Evolutionary conservation across 2,797 vertebrate species (phyloP), one percentile per base, ranked within the genome.

Genomic region (Betta splendens): DNA sequence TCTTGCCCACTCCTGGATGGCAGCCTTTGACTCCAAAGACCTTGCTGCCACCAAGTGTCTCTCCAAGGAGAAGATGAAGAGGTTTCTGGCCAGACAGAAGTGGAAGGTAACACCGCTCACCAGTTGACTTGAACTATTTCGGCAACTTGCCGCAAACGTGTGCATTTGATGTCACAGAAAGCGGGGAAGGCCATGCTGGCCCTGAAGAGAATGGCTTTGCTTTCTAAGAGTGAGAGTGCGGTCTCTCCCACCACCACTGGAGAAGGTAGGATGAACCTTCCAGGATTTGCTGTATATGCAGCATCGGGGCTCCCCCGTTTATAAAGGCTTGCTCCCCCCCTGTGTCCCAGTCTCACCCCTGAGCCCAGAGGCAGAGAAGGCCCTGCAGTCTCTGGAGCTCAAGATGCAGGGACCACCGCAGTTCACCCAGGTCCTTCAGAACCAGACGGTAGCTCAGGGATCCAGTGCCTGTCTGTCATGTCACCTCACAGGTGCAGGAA

Each of bases 161-260:
- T 4, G 0, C 9, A 10, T 18, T 12, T 52, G 9, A 71, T 20
- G 48, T 12, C 53, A 47, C 3, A 92, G 92, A 93, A 92, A 92
- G 89, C 91, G 3, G 94, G 94, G 1, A 95, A 93, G 81, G 95
- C 94, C 31, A 74, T 96, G 72, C 80, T 94, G 58, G 95, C 95
- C 11, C 84, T 96, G 51, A 93, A 92, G 72, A 94, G 94, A 75
- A 87, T 96, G 92, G 82, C 94, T 25, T 47, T 93, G 33, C 83
- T 93, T 54, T 92, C 92, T 23, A 92, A 76, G 73, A 25, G 11
- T 0, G 94, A 94, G 2, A 73, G 44, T 22, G 15, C 77, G 11
- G 52, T 0, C 5, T 75, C 82, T 28, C 77, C 66, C 6, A 56
- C 36, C 53, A 86, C 53, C 39, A 63, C 84, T 32, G 75, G 53